Conservation (phyloP, 1,140 invertebrate species). For the Helicoverpa armigera region DNA sequence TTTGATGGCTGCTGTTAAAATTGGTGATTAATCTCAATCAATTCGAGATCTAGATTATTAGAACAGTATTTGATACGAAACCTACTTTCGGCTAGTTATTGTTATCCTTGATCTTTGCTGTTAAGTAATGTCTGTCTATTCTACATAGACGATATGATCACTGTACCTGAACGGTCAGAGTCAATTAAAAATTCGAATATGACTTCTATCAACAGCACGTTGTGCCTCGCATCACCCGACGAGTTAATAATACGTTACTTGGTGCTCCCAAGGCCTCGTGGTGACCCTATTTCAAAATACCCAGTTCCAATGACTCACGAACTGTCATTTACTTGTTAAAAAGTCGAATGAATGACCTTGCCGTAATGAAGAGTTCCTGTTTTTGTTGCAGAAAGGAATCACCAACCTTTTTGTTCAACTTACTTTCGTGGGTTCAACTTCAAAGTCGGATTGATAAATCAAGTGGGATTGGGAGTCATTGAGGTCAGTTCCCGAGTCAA, state of each 20-base stretch:
- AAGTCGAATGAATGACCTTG: slow-evolving; percentile 59
- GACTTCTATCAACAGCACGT: slow-evolving; percentile 9
- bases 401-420: too few relatives aligned
- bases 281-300: slow-evolving; percentile 65
- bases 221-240: slow-evolving; percentile 16
- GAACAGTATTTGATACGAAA: too few relatives aligned
- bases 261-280: slow-evolving; percentile 51
- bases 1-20: not conserved
- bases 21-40: not conserved
- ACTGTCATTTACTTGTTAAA: slow-evolving; percentile 75
- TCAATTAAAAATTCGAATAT: too few relatives aligned
- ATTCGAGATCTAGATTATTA: too few relatives aligned
- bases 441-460: slow-evolving; percentile 23
- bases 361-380: slow-evolving; percentile 68
- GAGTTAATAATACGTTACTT: slow-evolving; percentile 26
- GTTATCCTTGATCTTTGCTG: too few relatives aligned
- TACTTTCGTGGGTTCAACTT: not conserved
- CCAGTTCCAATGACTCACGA: slow-evolving; percentile 65
- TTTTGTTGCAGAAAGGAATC: slow-evolving; percentile 43
- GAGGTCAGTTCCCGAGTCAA: slow-evolving; percentile 16
- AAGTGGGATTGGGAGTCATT: not conserved
- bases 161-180: too few relatives aligned
- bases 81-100: too few relatives aligned
- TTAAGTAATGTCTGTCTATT: not conserved
- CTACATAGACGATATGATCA: not conserved